These are phyloP conservation scores for Macroramphosus scolopax DNA, from an alignment of 2,797 vertebrate genomes.

Conservation along the genomic window DNA sequence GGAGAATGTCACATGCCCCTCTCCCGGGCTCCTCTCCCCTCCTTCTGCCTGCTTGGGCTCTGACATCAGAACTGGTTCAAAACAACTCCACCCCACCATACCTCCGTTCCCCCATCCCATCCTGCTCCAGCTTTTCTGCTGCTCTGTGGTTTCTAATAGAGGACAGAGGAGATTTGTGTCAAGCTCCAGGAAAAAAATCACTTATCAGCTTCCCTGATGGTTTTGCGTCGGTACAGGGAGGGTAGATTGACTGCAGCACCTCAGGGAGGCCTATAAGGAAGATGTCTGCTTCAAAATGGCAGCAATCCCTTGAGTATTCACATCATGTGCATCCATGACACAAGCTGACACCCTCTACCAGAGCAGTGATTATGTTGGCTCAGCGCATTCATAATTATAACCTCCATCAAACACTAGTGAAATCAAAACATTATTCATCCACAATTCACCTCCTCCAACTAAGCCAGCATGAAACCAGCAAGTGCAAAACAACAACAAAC, in stretches of 20 bases:
- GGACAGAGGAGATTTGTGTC: not conserved
- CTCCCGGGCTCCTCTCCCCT: slow-evolving; percentile 38
- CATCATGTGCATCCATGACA: not conserved
- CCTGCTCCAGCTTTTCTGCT: slow-evolving; percentile 16
- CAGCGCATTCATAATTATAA: slow-evolving; percentile 17
- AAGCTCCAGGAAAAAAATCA: slow-evolving; percentile 13
- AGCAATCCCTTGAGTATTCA: slow-evolving; percentile 1
- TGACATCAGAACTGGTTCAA: slow-evolving; percentile 75
- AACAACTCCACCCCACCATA: slow-evolving; percentile 37
- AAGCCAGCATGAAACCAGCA: slow-evolving; percentile 10
- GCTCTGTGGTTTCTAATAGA: slow-evolving; percentile 6
- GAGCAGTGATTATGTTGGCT: slow-evolving; percentile 15
- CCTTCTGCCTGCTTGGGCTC: slow-evolving; percentile 65
- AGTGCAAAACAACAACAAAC: slow-evolving; percentile 27
- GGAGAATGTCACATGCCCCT: slow-evolving; percentile 72
- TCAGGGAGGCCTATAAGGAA: slow-evolving; percentile 5
- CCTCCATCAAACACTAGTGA: slow-evolving; percentile 8
- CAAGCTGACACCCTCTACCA: not conserved
- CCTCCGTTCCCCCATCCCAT: slow-evolving; percentile 24
- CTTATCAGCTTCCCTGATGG: not conserved
- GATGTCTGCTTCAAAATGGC: slow-evolving; percentile 10
- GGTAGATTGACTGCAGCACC: not conserved
- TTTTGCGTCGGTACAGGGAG: not conserved
- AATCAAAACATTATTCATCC: slow-evolving; percentile 18
- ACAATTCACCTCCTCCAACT: slow-evolving; percentile 12